phyloP scores from a whole-genome alignment of 2,888 invertebrate genomes.

The Sesamia inferens region DNA sequence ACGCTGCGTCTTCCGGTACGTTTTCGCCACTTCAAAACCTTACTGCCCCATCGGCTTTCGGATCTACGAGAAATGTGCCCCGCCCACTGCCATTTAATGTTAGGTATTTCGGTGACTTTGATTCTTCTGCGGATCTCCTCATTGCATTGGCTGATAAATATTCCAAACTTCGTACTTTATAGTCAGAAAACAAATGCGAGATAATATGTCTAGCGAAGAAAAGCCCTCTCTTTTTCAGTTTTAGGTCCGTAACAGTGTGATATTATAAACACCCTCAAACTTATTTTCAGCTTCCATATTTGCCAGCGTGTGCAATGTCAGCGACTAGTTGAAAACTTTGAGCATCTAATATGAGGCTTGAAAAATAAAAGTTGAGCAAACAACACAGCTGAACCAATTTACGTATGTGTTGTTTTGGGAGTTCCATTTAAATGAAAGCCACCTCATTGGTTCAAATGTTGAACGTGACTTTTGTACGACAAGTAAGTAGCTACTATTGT shows the following conservation, averaged over 20 bases:
- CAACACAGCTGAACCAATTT: constrained; percentile 52
- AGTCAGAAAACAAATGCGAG: neutral
- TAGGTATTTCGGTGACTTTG: too few relatives aligned
- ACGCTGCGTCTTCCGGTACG: too few relatives aligned
- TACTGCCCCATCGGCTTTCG: too few relatives aligned
- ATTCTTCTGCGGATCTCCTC: too few relatives aligned
- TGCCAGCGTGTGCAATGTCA: constrained; percentile 38
- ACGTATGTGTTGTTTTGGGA: constrained; percentile 44
- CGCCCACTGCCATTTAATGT: too few relatives aligned
- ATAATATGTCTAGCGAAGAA: neutral
- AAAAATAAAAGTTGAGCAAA: constrained; percentile 58
- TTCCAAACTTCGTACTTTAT: neutral
- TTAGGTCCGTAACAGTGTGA: neutral
- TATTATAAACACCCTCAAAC: constrained; percentile 26
- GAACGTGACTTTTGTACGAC: neutral
- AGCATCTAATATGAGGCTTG: constrained; percentile 56
- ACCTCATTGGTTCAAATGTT: constrained; percentile 22
- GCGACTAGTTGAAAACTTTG: constrained; percentile 58
- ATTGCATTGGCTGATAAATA: too few relatives aligned
- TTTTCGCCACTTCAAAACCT: too few relatives aligned
- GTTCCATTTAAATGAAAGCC: constrained; percentile 13
- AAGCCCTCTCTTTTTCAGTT: too few relatives aligned
- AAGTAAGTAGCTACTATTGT: constrained; percentile 16
- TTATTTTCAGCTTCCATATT: constrained; percentile 32
- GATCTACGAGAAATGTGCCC: too few relatives aligned